A percentile compares a stretch with the other conserved stretches of the same genome.
phyloP scores from a whole-genome alignment of 2,797 vertebrate genomes.

The Aselliscus stoliczkanus region DNA sequence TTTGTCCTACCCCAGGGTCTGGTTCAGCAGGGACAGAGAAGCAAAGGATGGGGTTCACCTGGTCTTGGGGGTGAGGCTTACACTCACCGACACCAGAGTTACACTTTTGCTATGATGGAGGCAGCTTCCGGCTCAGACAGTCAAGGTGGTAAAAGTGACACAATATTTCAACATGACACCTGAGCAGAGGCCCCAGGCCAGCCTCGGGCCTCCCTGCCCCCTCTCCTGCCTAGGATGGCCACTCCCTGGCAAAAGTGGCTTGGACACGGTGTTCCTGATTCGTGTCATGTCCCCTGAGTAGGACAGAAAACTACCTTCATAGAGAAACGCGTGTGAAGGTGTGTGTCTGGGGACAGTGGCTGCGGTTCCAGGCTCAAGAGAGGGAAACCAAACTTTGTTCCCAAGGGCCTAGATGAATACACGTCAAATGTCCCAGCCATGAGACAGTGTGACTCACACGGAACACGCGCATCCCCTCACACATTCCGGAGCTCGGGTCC shows the following conservation, averaged over 20 bases:
- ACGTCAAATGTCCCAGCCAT: fast-evolving
- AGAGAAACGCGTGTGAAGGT: too few relatives aligned
- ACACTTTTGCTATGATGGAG: constrained; percentile 92
- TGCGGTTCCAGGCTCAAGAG: fast-evolving
- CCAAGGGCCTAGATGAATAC: not conserved
- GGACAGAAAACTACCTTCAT: not conserved
- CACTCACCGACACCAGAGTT: constrained; percentile 96
- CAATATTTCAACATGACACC: constrained; percentile 79
- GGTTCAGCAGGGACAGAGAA: constrained; percentile 75
- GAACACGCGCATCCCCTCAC: fast-evolving
- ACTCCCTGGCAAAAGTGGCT: not conserved
- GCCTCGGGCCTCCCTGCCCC: not conserved
- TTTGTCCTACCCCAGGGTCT: not conserved
- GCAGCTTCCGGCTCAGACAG: constrained; percentile 88
- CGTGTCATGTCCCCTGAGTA: fast-evolving
- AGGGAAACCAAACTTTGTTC: not conserved
- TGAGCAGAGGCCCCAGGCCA: not conserved
- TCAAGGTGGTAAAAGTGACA: constrained; percentile 86
- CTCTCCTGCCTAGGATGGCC: not conserved
- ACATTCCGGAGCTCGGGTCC: not conserved
- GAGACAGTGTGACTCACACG: fast-evolving
- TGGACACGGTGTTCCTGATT: not conserved
- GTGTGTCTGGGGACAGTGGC: fast-evolving
- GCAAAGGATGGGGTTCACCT: constrained; percentile 87
- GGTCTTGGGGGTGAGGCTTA: constrained; percentile 92